Percentiles rank a stretch among this genome's conserved stretches.
These are phyloP conservation scores for Eulemur coronatus DNA, from an alignment of 2,797 vertebrate genomes.

Conservation along the genomic window DNA sequence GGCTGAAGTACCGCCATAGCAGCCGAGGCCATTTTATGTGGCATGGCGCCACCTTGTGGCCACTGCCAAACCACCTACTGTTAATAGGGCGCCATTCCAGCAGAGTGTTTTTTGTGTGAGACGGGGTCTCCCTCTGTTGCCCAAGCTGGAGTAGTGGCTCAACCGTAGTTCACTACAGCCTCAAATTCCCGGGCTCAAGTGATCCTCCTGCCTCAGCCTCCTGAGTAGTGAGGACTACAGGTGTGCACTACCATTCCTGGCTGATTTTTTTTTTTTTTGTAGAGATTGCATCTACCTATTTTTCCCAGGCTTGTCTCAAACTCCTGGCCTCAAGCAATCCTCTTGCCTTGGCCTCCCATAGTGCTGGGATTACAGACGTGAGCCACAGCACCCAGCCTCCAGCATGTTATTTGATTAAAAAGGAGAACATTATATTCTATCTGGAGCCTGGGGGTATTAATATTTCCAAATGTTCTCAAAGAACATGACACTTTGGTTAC, in stretches of 20 bases:
- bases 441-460: too few relatives aligned
- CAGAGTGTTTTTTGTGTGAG: background rate
- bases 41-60: constrained; percentile 59
- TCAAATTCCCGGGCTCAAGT: background rate
- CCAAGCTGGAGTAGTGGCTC: background rate
- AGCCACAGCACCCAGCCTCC: background rate
- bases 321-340: background rate
- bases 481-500: background rate
- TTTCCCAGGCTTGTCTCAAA: background rate
- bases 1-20: rapidly evolving
- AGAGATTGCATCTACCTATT: background rate
- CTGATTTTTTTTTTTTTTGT: background rate
- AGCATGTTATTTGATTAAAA: background rate
- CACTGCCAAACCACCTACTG: background rate
- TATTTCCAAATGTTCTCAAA: constrained; percentile 24
- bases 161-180: background rate
- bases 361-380: background rate
- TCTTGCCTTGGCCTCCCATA: background rate
- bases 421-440: background rate
- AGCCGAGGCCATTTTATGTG: background rate
- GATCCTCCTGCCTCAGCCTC: background rate
- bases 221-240: background rate
- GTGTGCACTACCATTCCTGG: background rate
- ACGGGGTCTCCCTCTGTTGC: background rate
- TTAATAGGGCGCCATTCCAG: rapidly evolving